phyloP scores from a whole-genome alignment of 2,113 vertebrate genomes.

The Lagenorhynchus albirostris region DNA sequence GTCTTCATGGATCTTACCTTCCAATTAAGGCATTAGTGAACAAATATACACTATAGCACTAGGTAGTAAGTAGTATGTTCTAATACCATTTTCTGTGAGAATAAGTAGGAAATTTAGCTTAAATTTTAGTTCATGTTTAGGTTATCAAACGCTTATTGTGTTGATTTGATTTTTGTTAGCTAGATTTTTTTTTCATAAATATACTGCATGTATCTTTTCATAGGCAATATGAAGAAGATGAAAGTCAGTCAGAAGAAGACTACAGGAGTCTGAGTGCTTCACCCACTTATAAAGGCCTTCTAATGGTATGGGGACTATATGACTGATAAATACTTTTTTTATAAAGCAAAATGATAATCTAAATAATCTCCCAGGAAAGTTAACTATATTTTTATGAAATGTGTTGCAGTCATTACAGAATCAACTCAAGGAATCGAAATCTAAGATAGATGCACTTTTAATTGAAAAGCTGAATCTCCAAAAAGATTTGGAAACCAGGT shows the following conservation, averaged over 20 bases:
- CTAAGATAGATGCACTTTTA: conserved; percentile 82
- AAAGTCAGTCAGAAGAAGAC: conserved; percentile 69
- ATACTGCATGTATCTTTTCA: conserved; percentile 1
- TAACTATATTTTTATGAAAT: conserved; percentile 47
- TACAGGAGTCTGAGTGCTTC: conserved; percentile 72
- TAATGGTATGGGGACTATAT: conserved; percentile 83
- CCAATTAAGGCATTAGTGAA: not conserved
- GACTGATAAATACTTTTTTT: not conserved
- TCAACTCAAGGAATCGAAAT: conserved; percentile 83
- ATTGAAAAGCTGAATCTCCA: conserved; percentile 84
- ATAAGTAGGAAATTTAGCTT: conserved; percentile 20
- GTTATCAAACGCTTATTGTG: not conserved
- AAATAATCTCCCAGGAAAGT: not conserved
- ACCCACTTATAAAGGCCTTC: conserved; percentile 83
- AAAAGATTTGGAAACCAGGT: conserved; percentile 88
- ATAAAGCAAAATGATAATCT: not conserved
- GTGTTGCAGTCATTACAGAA: conserved; percentile 86
- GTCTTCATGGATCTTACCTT: not conserved
- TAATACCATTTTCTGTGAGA: not conserved
- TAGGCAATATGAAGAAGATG: conserved; percentile 81
- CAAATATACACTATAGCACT: not conserved
- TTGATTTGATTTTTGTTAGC: conserved; percentile 24
- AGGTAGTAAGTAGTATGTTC: not conserved
- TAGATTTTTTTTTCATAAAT: conserved; percentile 32
- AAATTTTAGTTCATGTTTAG: conserved; percentile 22